A percentile compares a stretch with the other conserved stretches of the same genome.
These are phyloP conservation scores for Myripristis jacobus DNA, from an alignment of 2,797 vertebrate species.

Conservation along the genomic window DNA sequence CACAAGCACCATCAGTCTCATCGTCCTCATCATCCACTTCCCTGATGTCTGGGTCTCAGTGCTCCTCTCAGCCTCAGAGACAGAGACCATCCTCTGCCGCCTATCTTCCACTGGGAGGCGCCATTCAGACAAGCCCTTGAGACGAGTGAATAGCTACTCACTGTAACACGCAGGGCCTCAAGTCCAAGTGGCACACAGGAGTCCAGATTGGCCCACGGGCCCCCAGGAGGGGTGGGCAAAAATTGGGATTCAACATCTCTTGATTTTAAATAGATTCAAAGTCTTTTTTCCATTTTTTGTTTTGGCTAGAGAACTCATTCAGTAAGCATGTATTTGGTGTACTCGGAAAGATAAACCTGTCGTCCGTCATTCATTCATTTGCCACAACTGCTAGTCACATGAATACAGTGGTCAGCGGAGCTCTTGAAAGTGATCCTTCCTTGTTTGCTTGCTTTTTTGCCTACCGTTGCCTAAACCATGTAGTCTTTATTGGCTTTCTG, in stretches of 20 bases:
- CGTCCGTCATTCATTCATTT: slow-evolving; percentile 1
- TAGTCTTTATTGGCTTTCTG: slow-evolving; percentile 20
- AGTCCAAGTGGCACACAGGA: slow-evolving; percentile 33
- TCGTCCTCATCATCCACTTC: slow-evolving; percentile 87
- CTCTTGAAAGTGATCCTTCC: slow-evolving; percentile 15
- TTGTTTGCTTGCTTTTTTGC: slow-evolving; percentile 24
- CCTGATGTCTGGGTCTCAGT: slow-evolving; percentile 80
- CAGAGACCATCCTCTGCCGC: slow-evolving; percentile 82
- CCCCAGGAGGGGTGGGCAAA: not conserved
- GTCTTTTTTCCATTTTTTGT: not conserved
- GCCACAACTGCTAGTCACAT: slow-evolving; percentile 8
- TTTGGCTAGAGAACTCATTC: slow-evolving; percentile 2
- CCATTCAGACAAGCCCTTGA: slow-evolving; percentile 62
- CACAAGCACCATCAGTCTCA: slow-evolving; percentile 83
- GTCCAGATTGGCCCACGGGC: slow-evolving; percentile 1
- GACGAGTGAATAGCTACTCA: not conserved
- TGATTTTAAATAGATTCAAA: slow-evolving; percentile 28
- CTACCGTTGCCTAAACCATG: slow-evolving; percentile 27
- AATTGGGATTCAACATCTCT: slow-evolving; percentile 12
- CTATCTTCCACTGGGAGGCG: slow-evolving; percentile 57
- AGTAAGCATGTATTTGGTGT: slow-evolving; percentile 40
- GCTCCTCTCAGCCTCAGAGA: slow-evolving; percentile 75
- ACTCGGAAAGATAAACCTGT: slow-evolving; percentile 1
- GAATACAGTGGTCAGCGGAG: slow-evolving; percentile 25
- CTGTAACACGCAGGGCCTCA: slow-evolving; percentile 13